Base-by-base conservation (phyloP, 1,140 invertebrate species). In the Lepidurus packardi region DNA sequence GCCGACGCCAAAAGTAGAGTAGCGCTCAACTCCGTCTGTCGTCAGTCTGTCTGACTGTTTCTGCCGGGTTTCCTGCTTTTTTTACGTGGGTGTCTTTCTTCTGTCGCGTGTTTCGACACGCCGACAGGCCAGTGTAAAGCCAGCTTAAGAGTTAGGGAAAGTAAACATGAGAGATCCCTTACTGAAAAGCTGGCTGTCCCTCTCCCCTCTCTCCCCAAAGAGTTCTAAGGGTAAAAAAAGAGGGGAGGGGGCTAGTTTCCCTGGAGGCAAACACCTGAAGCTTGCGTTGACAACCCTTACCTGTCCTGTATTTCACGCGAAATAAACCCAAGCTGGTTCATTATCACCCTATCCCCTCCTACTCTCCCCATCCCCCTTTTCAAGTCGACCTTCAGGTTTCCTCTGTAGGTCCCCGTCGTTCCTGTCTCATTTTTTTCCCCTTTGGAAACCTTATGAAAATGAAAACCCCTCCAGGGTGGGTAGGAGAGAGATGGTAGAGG, bases 371-470 rank as follows among this genome's bases (percentile, higher is more conserved):
- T 65, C 21, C 21, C 21, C 16, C 53, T 16, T 65, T 16, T 65
- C 16, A 21, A 13, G 16, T 65, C 13, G 53, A 65, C 53, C 53
- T 65, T 65, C 53, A 65, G 53, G 53, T 75, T 44, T 75, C 74
- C 16, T 44, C 25, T 24, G 8, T 44, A 21, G 11, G 7, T 44
- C 7, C 11, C 43, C 74, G 16, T 13, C 43, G 16, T 75, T 44
- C 24, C 74, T 75, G 7, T n/a, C 74, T 74, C 74, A 4, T 44
- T 65, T 16, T 65, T 65, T 21, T 8, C 13, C 16, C 53, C 2
- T 16, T 65, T 13, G 53, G 53, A 13, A 7, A 65, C 3, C 21
- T 65, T 65, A 65, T 9, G 53, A 65, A 65, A 65, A 65, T 65
- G 8, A 65, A 65, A 65, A 65, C 13, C 53, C 53, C 53, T 16